These are phyloP conservation scores for Upupa epops DNA, from an alignment of 2,113 vertebrate genomes.

Conservation along the genomic window DNA sequence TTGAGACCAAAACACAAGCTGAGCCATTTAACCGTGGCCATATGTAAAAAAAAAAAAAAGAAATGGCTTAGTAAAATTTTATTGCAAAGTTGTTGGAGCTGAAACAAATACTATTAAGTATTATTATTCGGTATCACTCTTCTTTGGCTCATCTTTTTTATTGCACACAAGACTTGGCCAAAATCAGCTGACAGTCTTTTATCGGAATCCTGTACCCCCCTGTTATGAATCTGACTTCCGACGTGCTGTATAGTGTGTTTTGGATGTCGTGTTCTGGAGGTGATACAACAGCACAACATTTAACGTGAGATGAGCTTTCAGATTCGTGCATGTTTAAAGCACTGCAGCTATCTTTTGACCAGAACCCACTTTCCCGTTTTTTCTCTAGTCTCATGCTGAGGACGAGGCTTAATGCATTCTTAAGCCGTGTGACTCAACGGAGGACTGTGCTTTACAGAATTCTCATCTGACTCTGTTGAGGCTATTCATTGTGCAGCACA, in stretches of 20 bases:
- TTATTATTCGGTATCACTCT: not conserved
- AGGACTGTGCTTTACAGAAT: not conserved
- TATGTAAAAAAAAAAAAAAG: not conserved
- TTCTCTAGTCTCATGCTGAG: not conserved
- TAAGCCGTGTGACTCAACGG: not conserved
- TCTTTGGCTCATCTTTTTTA: not conserved
- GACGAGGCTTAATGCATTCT: not conserved
- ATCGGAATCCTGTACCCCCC: not conserved
- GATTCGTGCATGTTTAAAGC: not conserved
- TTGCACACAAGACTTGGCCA: not conserved
- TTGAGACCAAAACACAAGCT: constrained; percentile 3
- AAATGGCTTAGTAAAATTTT: not conserved
- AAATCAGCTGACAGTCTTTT: not conserved
- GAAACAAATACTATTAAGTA: not conserved
- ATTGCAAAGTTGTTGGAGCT: not conserved
- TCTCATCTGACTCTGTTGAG: not conserved
- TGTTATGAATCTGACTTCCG: not conserved
- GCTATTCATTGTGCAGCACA: not conserved
- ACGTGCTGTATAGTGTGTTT: not conserved
- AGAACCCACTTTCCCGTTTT: not conserved
- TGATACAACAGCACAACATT: not conserved
- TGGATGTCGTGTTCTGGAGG: not conserved
- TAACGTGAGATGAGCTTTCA: not conserved
- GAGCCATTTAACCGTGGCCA: not conserved
- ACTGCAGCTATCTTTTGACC: not conserved